These are phyloP conservation scores for Cataglyphis altisquamis DNA, from an alignment of 2,888 invertebrate species.

Conservation along the genomic window DNA sequence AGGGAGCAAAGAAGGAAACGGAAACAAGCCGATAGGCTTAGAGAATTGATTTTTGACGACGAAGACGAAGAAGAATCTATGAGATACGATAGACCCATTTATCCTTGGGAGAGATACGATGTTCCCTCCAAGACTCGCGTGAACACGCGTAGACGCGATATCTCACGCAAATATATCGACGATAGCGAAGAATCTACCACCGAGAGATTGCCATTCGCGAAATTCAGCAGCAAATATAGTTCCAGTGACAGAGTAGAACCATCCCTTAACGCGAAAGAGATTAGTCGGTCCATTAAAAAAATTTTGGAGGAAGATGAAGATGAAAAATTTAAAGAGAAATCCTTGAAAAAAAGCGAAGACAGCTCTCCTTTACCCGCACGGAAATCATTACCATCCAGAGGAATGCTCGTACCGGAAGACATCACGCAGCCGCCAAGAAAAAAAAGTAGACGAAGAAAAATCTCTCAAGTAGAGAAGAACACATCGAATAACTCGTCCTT, in stretches of 20 bases:
- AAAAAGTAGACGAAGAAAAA: slow-evolving; percentile 28
- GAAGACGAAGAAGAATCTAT: slow-evolving; percentile 66
- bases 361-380: not conserved
- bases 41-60: slow-evolving; percentile 61
- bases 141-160: slow-evolving; percentile 32
- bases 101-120: slow-evolving; percentile 74
- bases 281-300: slow-evolving; percentile 50
- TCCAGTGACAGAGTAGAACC: slow-evolving; percentile 5
- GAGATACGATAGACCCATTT: slow-evolving; percentile 52
- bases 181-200: slow-evolving; percentile 71
- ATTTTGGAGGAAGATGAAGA: slow-evolving; percentile 30
- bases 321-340: not conserved
- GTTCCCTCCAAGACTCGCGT: slow-evolving; percentile 58
- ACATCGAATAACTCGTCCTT: not conserved
- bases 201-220: slow-evolving; percentile 68
- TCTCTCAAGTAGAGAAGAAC: not conserved
- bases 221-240: slow-evolving; percentile 78
- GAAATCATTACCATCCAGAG: slow-evolving; percentile 10
- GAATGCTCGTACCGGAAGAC: slow-evolving; percentile 60
- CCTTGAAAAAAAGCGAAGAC: not conserved
- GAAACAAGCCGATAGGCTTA: slow-evolving; percentile 55
- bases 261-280: slow-evolving; percentile 34
- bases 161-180: slow-evolving; percentile 51
- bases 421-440: slow-evolving; percentile 52
- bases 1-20: slow-evolving; percentile 63